Evolutionary conservation across 2,888 invertebrate species (phyloP), one percentile per base, ranked within the genome.

Genomic region (Acanthococcus lagerstroemiae): DNA sequence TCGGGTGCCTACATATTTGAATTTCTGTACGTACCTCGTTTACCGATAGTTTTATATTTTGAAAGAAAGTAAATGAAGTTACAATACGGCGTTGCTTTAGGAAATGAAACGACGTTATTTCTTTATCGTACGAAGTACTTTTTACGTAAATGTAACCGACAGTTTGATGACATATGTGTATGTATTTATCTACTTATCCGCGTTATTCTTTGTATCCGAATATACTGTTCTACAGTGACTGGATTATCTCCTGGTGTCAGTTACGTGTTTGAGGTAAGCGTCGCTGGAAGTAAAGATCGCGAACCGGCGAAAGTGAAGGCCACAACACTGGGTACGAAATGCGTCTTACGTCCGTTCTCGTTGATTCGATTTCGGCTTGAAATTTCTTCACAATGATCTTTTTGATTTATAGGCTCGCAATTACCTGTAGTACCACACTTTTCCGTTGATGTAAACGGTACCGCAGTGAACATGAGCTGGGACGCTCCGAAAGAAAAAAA

Each of bases 391-490:
- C 55, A 46, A 6, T 44, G 68, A 37, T 67, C 15, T 58, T 24
- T 52, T 30, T 44, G 19, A 37, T 45, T 60, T 69, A 52, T 45
- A 17, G 85, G 83, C 1, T 71, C 72, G 0, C 77, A 77, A 0
- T 76, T 83, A 68, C 84, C 83, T 5, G 72, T 74, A 0, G 74
- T 85, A 0, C 67, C 72, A 1, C 78, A 78, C 61, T 71, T 83
- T 9, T 77, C 80, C 5, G 81, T 80, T 0, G 76, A 76, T 12
- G 72, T 83, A 12, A 81, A 82, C 72, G 79, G 80, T 2, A 77
- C 79, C 48, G 80, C 82, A 0, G 84, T 87, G 0, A 81, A 82
- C 70, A 72, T 90, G 17, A 77, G 76, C 7, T 90, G 90, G 90
- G 77, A 80, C 15, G 78, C 81, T 7, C 85, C 87, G 0, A 79